phyloP scores from a whole-genome alignment of 2,888 invertebrate species.

The Caenorhabditis sp. region DNA sequence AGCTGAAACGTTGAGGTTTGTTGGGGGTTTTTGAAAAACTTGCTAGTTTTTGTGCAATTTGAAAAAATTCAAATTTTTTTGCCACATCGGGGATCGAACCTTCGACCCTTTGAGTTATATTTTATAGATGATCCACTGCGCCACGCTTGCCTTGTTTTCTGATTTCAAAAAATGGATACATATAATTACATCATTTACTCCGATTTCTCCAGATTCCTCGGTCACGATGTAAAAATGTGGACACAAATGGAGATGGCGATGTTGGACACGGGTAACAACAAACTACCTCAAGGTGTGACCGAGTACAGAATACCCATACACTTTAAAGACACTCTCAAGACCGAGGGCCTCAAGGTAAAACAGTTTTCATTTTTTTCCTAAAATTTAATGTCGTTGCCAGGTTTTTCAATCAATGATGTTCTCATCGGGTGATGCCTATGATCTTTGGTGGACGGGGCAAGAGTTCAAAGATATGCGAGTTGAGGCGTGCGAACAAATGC shows the following conservation, averaged over 20 bases:
- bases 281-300: constrained; percentile 49
- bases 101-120: too few species aligned
- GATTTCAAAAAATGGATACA: too few species aligned
- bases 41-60: too few species aligned
- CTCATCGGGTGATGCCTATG: constrained; percentile 65
- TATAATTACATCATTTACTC: too few species aligned
- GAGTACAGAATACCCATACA: constrained; percentile 63
- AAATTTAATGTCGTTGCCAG: constrained; percentile 30
- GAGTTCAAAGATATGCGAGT: constrained; percentile 69
- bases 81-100: too few species aligned
- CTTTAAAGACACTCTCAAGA: constrained; percentile 64
- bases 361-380: too few species aligned
- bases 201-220: constrained; percentile 44
- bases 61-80: too few species aligned
- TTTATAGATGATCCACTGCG: too few species aligned
- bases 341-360: constrained; percentile 67
- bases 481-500: constrained; percentile 69
- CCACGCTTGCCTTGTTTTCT: too few species aligned
- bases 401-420: constrained; percentile 70
- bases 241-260: constrained; percentile 67
- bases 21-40: constrained; percentile 1
- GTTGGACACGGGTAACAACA: constrained; percentile 57
- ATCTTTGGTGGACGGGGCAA: constrained; percentile 70
- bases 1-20: constrained; percentile 58
- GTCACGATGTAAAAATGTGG: constrained; percentile 65